Base-by-base conservation (phyloP, 2,113 vertebrate genomes). In the Hystrix cristata region DNA sequence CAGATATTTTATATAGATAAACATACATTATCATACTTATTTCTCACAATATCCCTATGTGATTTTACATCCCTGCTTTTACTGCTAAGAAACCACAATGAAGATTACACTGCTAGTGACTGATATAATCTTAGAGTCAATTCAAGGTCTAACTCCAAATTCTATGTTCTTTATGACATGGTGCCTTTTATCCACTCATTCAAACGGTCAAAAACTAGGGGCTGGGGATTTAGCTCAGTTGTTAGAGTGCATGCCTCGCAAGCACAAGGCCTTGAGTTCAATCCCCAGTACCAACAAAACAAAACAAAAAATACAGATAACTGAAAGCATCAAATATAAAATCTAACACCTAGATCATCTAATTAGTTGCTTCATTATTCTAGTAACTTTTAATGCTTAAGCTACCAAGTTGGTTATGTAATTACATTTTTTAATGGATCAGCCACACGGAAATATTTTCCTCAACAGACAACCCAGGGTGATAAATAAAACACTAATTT, bases 1-100 rank as follows among this genome's bases (percentile, higher is more conserved):
- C 38, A 62, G 86, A 65, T 53, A 90, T 29, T 74, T 90, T 64
- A 88, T 64, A 43, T 64, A 95, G 25, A 46, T 57, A 72, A 89
- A 62, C 7, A 76, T 0, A 71, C 23, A 92, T 23, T 84, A 43
- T 74, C 38, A 65, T 59, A 23, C 18, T 86, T 59, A 53, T 74
- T 87, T 51, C 59, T 86, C 57, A 60, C 16, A 62, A 86, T 2
- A 81, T 51, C 59, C 90, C 55, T 74, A 34, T n/a, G 46, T n/a
- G 80, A 59, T 86, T 81, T 85, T 72, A 21, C 10, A 67, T 59
- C n/a, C 64, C 76, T 34, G 65, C 27, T 59, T 81, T 81, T 79
- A 67, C 1, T 74, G 48, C 31, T 87, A 76, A 51, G n/a, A 25
- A 55, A 59, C n/a, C 6, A 5, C 21, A 38, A 0, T 74, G 23